Evolutionary conservation across 2,888 invertebrate genomes (phyloP).

Genomic region (Phymatocera aterrima): DNA sequence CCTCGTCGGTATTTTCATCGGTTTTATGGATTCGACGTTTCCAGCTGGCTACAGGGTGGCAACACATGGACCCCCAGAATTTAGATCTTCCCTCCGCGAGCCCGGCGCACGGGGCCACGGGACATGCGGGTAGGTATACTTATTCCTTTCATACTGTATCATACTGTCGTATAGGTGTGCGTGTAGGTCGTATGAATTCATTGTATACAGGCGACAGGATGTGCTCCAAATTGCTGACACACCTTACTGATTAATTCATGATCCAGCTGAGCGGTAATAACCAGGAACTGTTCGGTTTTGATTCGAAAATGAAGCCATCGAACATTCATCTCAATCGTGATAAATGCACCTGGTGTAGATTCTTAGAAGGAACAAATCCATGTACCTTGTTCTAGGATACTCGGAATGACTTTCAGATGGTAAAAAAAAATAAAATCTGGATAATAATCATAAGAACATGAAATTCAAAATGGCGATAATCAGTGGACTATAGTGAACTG

Average conservation of each 20-base stretch:
- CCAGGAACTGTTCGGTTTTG: background rate
- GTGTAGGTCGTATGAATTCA: slow-evolving; percentile 16
- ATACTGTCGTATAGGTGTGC: background rate
- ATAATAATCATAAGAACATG: no score
- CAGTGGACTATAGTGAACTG: background rate
- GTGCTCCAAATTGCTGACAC: slow-evolving; percentile 26
- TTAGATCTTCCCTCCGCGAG: background rate
- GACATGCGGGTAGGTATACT: background rate
- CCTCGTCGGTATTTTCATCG: slow-evolving; percentile 32
- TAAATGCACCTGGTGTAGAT: no score
- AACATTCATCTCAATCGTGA: background rate
- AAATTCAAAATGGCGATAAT: no score
- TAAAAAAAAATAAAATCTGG: background rate
- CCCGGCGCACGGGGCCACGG: background rate
- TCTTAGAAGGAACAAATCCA: no score
- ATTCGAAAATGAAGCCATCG: background rate
- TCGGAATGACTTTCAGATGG: background rate
- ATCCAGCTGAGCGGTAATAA: background rate
- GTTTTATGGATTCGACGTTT: slow-evolving; percentile 45
- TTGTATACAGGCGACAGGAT: background rate
- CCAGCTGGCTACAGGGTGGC: slow-evolving; percentile 30
- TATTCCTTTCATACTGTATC: background rate
- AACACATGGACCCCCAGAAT: slow-evolving; percentile 34
- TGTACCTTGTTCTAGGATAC: no score
- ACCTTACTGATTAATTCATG: background rate